These are phyloP conservation scores for Atta cephalotes DNA, from an alignment of 1,140 invertebrate species.

Conservation along the genomic window DNA sequence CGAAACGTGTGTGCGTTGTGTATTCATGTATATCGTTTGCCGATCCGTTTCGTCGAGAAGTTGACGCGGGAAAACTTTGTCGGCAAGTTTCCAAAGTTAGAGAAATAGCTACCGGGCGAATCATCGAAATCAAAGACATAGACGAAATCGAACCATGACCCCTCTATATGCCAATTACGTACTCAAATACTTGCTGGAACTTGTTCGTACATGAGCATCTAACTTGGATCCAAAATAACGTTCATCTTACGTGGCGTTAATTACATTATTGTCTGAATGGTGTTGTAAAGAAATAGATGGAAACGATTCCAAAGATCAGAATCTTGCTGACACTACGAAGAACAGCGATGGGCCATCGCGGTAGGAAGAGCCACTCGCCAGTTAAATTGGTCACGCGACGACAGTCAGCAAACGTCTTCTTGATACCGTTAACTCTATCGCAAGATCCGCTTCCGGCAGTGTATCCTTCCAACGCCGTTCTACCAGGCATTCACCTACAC, in stretches of 20 bases:
- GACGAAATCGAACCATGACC: not conserved
- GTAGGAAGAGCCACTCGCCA: constrained; percentile 38
- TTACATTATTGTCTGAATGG: constrained; percentile 9
- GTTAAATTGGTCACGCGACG: constrained; percentile 74
- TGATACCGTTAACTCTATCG: constrained; percentile 77
- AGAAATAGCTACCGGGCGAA: constrained; percentile 45
- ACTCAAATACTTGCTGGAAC: constrained; percentile 24
- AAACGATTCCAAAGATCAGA: not conserved
- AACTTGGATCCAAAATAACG: not conserved
- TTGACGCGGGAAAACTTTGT: constrained; percentile 48
- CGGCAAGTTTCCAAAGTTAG: constrained; percentile 55
- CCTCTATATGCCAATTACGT: constrained; percentile 22
- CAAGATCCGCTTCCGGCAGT: constrained; percentile 76
- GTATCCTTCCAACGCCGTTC: constrained; percentile 53
- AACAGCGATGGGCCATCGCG: constrained; percentile 22
- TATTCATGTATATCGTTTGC: constrained; percentile 7
- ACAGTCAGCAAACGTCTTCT: constrained; percentile 69
- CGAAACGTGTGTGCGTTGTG: not conserved
- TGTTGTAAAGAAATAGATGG: not conserved
- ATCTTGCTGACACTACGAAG: not conserved
- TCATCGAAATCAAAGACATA: constrained; percentile 63
- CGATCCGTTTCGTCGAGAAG: constrained; percentile 48
- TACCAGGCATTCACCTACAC: constrained; percentile 39
- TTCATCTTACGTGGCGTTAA: constrained; percentile 1
- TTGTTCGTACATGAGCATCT: not conserved